Evolutionary conservation across 1,140 invertebrate species (phyloP), one percentile per base, ranked within the genome.

Genomic region (Trypoxylus dichotomus): DNA sequence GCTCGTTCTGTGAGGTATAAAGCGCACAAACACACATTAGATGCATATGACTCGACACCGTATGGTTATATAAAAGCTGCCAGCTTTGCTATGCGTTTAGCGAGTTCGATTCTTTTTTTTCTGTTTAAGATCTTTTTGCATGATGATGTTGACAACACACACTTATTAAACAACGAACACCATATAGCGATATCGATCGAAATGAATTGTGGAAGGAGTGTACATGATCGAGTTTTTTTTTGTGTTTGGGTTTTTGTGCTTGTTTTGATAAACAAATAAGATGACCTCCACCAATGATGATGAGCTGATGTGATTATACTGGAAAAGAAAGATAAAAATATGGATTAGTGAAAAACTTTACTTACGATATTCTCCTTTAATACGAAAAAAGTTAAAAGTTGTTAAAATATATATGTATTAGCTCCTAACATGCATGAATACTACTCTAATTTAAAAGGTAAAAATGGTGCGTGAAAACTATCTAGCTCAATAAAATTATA

Each of bases 231-330:
- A 58, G 47, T 73, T 75, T 74, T 78, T 78, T 78, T 68, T 68
- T 68, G 25, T 25, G 60, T 60, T 60, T 21, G 21, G 10, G 24
- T 27, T 13, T 27, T 68, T 68, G 27, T 7, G 60, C 24, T 15
- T 24, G 24, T 68, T 68, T 68, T 27, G 25, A 68, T 68, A 58
- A 19, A 21, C 43, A 75, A n/a, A 81, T 72, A 75, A 80, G 79
- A 82, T 81, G 83, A 78, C 83, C 83, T 82, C 83, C 83, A 84
- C 83, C 83, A 84, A 84, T 84, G 82, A 84, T 83, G 81, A 68
- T 68, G 32, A 37, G 10, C 60, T 27, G 27, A 68, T 68, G 60
- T 68, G 24, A 75, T 84, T 84, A 84, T 81, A 84, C 83, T 84
- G 83, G 83, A 84, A 84, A 84, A 81, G 82, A 84, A 79, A 84